Evolutionary conservation across 1,140 invertebrate species (phyloP), one percentile per base, ranked within the genome.

Genomic region (Danaus plexippus): DNA sequence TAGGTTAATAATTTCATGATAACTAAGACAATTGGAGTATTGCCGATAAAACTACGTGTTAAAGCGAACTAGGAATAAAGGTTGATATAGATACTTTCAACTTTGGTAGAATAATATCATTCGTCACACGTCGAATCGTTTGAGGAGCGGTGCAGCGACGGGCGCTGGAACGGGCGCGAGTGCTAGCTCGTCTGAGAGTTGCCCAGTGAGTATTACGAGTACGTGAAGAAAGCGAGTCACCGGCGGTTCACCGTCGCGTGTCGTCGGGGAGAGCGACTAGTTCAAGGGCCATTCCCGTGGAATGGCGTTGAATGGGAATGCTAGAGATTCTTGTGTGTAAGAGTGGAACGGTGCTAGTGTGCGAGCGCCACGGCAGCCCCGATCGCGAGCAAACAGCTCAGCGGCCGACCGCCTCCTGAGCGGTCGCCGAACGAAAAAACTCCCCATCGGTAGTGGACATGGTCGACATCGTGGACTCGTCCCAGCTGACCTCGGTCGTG

Each of bases 391-490:
- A 81, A 68, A 47, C 69, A 69, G 60, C 72, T 83, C 77, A 85
- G 71, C 76, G 76, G 75, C 77, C 82, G 56, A 69, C 77, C 80
- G 76, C 77, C 79, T 86, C 85, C 77, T 74, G 82, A 79, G 77
- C 84, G 80, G 80, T 80, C 85, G 76, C 79, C 64, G 78, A 78
- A 69, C 85, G 87, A 88, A 87, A 88, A 88, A 88, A 87, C 85
- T 87, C 87, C 44, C 66, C 75, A 46, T 85, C 83, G 1, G 83
- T 85, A 47, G 79, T 83, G 44, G 80, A 86, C 79, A 84, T 79
- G 8, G 83, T 85, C 53, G 81, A 81, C 75, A 82, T 80, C 6
- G 81, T 82, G 45, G 80, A 83, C 61, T 87, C 83, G 69, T 85
- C 81, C 77, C 79, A 83, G 52, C 64, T 73, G 51, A 69, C 59